Percentiles rank a stretch among this genome's conserved stretches.
These are phyloP conservation scores for Bradypodion ventrale DNA, from an alignment of 2,797 vertebrate species.

Conservation along the genomic window DNA sequence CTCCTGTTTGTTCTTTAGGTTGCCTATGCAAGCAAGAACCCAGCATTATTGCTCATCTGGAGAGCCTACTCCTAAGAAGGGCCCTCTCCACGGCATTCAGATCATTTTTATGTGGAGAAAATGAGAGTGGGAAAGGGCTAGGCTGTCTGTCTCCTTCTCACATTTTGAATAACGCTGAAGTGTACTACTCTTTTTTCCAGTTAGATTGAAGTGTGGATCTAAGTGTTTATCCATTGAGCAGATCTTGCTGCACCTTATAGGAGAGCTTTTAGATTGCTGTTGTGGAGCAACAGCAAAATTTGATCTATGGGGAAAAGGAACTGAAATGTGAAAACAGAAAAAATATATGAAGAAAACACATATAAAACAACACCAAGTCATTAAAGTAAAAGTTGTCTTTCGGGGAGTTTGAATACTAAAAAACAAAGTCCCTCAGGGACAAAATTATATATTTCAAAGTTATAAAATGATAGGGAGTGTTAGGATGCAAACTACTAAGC, in stretches of 20 bases:
- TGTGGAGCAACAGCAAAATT: neutral
- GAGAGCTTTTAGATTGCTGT: neutral
- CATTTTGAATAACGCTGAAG: no score
- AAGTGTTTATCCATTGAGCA: neutral
- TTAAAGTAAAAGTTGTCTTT: neutral
- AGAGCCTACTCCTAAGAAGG: no score
- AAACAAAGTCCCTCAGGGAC: neutral
- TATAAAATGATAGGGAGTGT: neutral
- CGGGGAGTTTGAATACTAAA: neutral
- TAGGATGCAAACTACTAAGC: neutral
- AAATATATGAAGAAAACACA: neutral
- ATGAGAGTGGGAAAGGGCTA: no score
- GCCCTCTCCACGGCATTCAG: no score
- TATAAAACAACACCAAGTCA: neutral
- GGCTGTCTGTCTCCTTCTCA: no score
- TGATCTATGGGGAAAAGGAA: neutral
- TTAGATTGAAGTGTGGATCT: neutral
- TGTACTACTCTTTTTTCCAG: no score
- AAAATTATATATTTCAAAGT: neutral
- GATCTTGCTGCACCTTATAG: fast-evolving
- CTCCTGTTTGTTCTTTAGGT: no score
- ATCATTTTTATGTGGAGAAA: no score
- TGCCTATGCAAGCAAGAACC: no score
- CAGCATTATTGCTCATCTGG: no score
- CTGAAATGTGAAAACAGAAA: neutral